Percentiles rank a stretch among this genome's conserved stretches.
These are phyloP conservation scores for Ophion obscuratus DNA, from an alignment of 2,888 invertebrate genomes.

Conservation along the genomic window DNA sequence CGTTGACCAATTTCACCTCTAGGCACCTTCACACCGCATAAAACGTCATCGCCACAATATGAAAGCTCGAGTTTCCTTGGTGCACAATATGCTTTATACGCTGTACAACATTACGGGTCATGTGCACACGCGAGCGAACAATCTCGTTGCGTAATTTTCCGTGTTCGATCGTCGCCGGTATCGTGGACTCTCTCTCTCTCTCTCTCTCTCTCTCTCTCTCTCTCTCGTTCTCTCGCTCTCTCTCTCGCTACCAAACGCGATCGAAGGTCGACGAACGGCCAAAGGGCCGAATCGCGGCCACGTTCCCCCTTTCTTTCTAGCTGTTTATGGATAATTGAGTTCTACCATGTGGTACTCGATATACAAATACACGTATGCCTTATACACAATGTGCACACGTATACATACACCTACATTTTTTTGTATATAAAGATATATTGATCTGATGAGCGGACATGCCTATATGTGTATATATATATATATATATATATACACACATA, in stretches of 20 bases:
- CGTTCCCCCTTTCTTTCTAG: constrained; percentile 20
- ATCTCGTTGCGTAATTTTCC: constrained; percentile 57
- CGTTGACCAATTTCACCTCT: constrained; percentile 18
- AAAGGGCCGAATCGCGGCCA: constrained; percentile 43
- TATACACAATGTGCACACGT: neutral
- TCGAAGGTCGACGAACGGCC: constrained; percentile 57
- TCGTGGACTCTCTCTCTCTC: constrained; percentile 19
- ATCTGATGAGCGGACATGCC: neutral
- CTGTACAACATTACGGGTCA: constrained; percentile 7
- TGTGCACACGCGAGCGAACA: constrained; percentile 41
- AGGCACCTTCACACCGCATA: neutral
- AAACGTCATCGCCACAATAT: constrained; percentile 22
- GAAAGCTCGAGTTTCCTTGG: constrained; percentile 14
- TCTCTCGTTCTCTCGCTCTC: neutral
- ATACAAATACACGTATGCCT: constrained; percentile 20
- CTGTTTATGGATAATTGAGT: constrained; percentile 62
- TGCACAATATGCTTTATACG: constrained; percentile 27
- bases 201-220: constrained; percentile 9
- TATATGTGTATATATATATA: neutral
- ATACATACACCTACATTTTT: neutral
- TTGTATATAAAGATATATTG: neutral
- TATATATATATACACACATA: neutral
- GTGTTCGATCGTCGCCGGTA: constrained; percentile 44
- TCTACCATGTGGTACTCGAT: constrained; percentile 31
- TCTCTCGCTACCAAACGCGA: constrained; percentile 1